Evolutionary conservation across 2,888 invertebrate species (phyloP), one percentile per base, ranked within the genome.

Genomic region (Galerucella calmariensis): DNA sequence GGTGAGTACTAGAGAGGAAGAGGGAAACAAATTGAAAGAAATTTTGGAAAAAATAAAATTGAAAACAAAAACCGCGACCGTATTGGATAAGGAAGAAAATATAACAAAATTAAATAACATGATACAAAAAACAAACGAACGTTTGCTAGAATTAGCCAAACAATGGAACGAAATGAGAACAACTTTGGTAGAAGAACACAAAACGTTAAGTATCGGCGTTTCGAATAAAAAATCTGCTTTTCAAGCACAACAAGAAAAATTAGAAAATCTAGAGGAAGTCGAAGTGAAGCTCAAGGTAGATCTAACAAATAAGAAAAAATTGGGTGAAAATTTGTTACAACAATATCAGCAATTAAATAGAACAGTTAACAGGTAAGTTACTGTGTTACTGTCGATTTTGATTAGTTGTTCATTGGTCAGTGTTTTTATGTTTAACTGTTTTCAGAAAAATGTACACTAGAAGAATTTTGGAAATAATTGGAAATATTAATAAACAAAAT

Each of bases 401-500:
- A 14, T 44, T 44, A 35, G 6, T 14, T 61, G 5, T 61, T 27
- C 2, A 11, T 14, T 35, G 16, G 12, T 14, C 27, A 27, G 8
- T 27, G 10, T 9, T n/a, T 69, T 48, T 56, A n/a, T 16, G 14
- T 53, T 72, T 12, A 20, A 58, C 65, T 12, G 48, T 78, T 86
- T 88, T 73, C 81, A 92, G 97, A 81, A 94, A 95, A 74, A 94
- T 95, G 12, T 98, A 98, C 84, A 98, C 98, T 14, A 92, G 94
- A 85, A 90, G 97, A 84, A 98, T 99, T 80, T 89, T 97, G 84
- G 98, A 98, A 89, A 98, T 98, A 81, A 96, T 98, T 80, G 94
- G 94, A 58, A 98, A 97, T 87, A 97, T 99, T 75, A 94, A 95
- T 80, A 98, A 98, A 86, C 98, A 99, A 87, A 95, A 96, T 82